Conservation (phyloP, 2,113 vertebrate species). For the Rhynchopsitta pachyrhyncha region DNA sequence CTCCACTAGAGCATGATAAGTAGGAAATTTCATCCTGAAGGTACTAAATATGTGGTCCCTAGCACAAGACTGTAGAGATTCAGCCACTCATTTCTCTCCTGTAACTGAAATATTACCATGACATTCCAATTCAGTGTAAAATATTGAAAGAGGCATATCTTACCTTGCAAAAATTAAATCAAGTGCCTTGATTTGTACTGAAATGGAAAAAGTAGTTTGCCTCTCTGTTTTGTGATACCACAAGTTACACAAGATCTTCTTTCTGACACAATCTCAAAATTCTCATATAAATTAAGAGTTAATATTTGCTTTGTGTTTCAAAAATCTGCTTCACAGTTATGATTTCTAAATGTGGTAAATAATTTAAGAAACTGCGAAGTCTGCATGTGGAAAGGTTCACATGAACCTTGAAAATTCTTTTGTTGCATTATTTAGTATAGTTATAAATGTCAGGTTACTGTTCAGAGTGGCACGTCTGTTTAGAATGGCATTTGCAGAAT, state of each 20-base stretch:
- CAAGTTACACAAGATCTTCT: not conserved
- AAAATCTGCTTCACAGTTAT: slow-evolving; percentile 38
- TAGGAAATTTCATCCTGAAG: not conserved
- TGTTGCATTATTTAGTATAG: slow-evolving; percentile 77
- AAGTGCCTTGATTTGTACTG: not conserved
- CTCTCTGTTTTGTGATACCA: not conserved
- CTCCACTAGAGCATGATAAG: not conserved
- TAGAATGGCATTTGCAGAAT: slow-evolving; percentile 68
- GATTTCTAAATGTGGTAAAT: slow-evolving; percentile 67
- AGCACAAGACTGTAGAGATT: not conserved
- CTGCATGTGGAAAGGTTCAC: slow-evolving; percentile 51
- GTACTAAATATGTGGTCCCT: not conserved
- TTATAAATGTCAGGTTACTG: slow-evolving; percentile 75
- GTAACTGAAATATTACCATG: not conserved
- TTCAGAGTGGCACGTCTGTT: slow-evolving; percentile 40
- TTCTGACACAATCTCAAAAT: not conserved
- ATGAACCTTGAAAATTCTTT: slow-evolving; percentile 70
- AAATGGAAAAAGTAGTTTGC: not conserved
- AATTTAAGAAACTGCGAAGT: slow-evolving; percentile 65
- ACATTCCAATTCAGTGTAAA: not conserved
- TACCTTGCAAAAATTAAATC: not conserved
- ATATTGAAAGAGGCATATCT: not conserved
- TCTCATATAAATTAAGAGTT: slow-evolving; percentile 2
- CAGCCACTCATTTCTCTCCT: not conserved
- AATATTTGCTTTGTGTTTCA: slow-evolving; percentile 45